Conservation (phyloP, 2,797 vertebrate species). For the Falco novaeseelandiae region DNA sequence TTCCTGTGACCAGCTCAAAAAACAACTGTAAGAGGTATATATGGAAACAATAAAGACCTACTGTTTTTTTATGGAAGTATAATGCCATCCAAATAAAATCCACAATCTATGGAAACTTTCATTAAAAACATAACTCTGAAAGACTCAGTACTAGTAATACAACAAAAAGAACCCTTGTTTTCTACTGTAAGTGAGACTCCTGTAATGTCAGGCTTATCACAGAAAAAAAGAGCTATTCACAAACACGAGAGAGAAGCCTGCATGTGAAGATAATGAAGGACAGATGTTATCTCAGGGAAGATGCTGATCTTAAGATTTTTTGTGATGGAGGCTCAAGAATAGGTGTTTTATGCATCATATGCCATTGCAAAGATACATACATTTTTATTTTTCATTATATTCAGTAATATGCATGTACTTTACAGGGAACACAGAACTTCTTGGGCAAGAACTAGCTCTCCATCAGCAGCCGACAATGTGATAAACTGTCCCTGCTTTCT, state of each 20-base stretch:
- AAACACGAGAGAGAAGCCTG: neutral
- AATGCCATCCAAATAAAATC: conserved; percentile 45
- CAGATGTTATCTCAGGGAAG: conserved; percentile 32
- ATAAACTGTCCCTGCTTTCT: neutral
- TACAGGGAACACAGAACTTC: neutral
- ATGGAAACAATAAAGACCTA: conserved; percentile 32
- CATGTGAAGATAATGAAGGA: conserved; percentile 11
- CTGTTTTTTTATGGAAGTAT: conserved; percentile 14
- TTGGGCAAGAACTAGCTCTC: neutral
- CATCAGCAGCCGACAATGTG: neutral
- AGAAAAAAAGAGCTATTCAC: neutral
- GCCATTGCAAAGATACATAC: neutral
- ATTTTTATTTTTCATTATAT: neutral
- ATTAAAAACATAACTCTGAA: conserved; percentile 50
- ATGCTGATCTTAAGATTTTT: neutral
- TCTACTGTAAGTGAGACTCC: neutral
- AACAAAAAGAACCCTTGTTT: conserved; percentile 50
- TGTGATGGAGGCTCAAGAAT: neutral
- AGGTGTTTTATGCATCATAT: neutral
- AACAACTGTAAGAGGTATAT: neutral
- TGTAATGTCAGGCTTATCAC: conserved; percentile 16
- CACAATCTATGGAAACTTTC: conserved; percentile 27
- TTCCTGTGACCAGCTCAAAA: conserved; percentile 34
- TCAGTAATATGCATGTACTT: neutral
- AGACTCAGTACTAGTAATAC: neutral